These are phyloP conservation scores for Heliconius erato DNA, from an alignment of 2,888 invertebrate species.

Conservation along the genomic window DNA sequence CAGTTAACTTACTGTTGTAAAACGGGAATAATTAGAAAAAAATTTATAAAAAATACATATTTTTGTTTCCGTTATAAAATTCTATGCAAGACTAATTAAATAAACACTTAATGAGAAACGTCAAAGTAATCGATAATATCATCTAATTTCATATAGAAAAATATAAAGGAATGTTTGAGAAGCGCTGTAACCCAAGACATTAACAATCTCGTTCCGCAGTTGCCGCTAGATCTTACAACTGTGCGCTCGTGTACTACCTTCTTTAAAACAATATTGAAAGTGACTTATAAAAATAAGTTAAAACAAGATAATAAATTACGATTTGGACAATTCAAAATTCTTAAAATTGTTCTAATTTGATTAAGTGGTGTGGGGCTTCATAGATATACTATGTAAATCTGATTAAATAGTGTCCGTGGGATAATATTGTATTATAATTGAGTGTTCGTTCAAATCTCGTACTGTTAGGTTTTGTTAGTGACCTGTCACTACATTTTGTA, in stretches of 20 bases:
- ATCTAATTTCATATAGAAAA: neutral
- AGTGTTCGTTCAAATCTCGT: slow-evolving; percentile 29
- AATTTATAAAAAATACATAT: too few relatives aligned
- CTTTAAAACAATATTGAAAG: slow-evolving; percentile 23
- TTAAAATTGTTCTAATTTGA: slow-evolving; percentile 60
- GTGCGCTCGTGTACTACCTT: slow-evolving; percentile 61
- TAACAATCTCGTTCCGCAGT: slow-evolving; percentile 69
- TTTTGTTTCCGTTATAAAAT: too few relatives aligned
- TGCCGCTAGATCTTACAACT: slow-evolving; percentile 61
- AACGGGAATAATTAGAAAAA: neutral
- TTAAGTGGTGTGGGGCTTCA: slow-evolving; percentile 70
- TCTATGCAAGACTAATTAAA: too few relatives aligned
- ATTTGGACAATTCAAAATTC: neutral
- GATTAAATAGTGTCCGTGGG: slow-evolving; percentile 44
- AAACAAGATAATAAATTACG: neutral
- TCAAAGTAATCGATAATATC: neutral
- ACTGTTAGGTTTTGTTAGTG: slow-evolving; percentile 25
- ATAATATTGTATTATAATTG: slow-evolving; percentile 32
- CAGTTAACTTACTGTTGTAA: neutral
- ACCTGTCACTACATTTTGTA: slow-evolving; percentile 17
- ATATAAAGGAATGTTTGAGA: slow-evolving; percentile 63
- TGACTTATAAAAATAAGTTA: neutral
- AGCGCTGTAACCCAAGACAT: slow-evolving; percentile 63
- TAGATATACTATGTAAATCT: slow-evolving; percentile 37
- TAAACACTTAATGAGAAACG: neutral